phyloP scores from a whole-genome alignment of 2,113 vertebrate species.

The Sterrhoptilus dennistouni region DNA sequence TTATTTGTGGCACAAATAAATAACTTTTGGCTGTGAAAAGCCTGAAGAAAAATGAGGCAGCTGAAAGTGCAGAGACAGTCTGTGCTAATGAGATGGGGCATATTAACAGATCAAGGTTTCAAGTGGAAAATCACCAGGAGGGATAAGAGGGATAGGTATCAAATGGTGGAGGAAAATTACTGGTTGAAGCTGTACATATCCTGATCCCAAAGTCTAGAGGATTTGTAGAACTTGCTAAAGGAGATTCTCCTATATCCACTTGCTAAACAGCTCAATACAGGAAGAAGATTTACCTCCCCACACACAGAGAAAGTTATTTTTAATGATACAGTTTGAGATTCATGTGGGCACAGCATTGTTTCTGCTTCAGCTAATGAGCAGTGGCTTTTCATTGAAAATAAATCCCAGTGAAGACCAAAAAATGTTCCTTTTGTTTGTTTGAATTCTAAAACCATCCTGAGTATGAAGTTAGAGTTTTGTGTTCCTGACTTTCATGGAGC shows the following conservation, averaged over 20 bases:
- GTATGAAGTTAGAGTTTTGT: background rate
- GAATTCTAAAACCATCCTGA: background rate
- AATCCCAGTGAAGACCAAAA: background rate
- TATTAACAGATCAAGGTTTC: background rate
- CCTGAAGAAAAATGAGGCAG: background rate
- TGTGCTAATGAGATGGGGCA: background rate
- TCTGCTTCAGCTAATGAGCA: background rate
- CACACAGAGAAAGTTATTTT: background rate
- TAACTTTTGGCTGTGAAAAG: background rate
- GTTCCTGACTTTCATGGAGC: background rate
- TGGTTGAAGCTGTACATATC: background rate
- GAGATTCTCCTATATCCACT: background rate
- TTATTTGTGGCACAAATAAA: background rate
- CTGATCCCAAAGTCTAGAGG: background rate
- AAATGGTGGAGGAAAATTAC: background rate
- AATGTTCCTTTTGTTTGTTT: background rate
- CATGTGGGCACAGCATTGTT: background rate
- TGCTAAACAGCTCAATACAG: background rate
- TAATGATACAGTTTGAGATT: background rate
- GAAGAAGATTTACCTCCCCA: background rate
- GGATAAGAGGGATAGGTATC: background rate
- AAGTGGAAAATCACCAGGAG: background rate
- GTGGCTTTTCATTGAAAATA: background rate
- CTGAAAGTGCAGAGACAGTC: background rate
- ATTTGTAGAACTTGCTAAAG: background rate